Evolutionary conservation across 2,888 invertebrate species (phyloP), one percentile per base, ranked within the genome.

Genomic region (Drymonia ruficornis): DNA sequence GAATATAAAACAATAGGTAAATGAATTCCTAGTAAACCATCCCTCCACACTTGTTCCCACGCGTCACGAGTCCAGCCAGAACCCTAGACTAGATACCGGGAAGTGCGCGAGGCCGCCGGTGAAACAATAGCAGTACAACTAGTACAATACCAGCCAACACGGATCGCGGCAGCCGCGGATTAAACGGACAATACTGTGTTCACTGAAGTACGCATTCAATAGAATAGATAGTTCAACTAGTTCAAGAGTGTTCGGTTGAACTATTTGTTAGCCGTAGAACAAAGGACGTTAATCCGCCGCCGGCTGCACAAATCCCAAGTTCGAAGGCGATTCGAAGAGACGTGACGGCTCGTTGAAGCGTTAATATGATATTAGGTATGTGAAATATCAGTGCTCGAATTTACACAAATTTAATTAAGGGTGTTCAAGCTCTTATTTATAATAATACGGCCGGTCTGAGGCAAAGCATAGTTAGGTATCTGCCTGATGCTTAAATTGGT

Each of bases 161-260:
- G 13, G 19, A 12, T 19, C 43, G 43, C 13, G 43, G 19, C 19
- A 43, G 11, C 19, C 13, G 19, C 19, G 19, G 43, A 43, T 19
- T 43, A 19, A 9, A 16, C 16, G 1, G 19, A 43, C 43, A 19
- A 43, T 43, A 16, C 43, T 8, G 6, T 40, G 40, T 43, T 43
- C 43, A 43, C 43, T 19, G 43, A 43, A 43, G 1, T 43, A 43
- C 43, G 18, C 43, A 19, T 43, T 19, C n/a, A 43, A 43, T 19
- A 19, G 43, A 19, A 43, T 43, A n/a, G n/a, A n/a, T 43, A 43
- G 9, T 42, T 11, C 18, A 43, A 19, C 13, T 43, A 19, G 19
- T 40, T 19, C 19, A 19, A 43, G 19, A 43, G 19, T 16, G 9
- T 43, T 43, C 43, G 4, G 0, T 19, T 12, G 12, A 13, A 19